phyloP scores from a whole-genome alignment of 2,113 vertebrate genomes.

The Acanthisitta chloris region DNA sequence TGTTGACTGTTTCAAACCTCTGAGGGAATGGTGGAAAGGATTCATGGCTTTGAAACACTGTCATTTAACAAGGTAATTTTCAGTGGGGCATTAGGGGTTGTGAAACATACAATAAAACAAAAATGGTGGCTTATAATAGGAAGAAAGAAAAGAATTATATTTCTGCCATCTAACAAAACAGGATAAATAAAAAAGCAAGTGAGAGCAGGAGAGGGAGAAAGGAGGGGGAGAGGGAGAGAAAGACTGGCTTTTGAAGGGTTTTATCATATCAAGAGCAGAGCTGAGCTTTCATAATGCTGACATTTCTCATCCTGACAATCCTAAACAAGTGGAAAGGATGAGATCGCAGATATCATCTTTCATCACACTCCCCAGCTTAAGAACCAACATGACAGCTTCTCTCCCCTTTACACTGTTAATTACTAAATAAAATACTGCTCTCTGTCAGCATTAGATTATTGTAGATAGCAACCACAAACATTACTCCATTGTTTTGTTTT shows the following conservation, averaged over 20 bases:
- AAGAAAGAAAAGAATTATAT: slow-evolving; percentile 90
- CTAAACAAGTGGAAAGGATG: slow-evolving; percentile 99
- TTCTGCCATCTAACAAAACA: slow-evolving; percentile 94
- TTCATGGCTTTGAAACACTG: slow-evolving; percentile 93
- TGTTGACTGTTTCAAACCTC: slow-evolving; percentile 99
- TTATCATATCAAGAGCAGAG: slow-evolving; percentile 99
- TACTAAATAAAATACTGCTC: slow-evolving; percentile 91
- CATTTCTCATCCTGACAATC: slow-evolving; percentile 99
- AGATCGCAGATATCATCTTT: slow-evolving; percentile 98
- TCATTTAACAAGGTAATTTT: slow-evolving; percentile 99
- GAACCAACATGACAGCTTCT: slow-evolving; percentile 90
- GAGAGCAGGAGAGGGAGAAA: slow-evolving; percentile 64
- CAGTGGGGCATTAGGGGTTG: slow-evolving; percentile 92
- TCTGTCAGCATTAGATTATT: slow-evolving; percentile 83
- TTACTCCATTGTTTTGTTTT: slow-evolving; percentile 68
- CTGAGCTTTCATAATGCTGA: slow-evolving; percentile 96
- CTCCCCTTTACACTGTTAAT: slow-evolving; percentile 90
- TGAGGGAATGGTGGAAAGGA: slow-evolving; percentile 89
- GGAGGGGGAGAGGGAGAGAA: slow-evolving; percentile 65
- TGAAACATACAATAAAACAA: slow-evolving; percentile 95
- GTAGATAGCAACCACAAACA: slow-evolving; percentile 80
- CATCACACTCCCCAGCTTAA: slow-evolving; percentile 90
- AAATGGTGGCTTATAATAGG: slow-evolving; percentile 88
- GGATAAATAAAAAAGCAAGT: slow-evolving; percentile 91
- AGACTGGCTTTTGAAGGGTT: slow-evolving; percentile 91